Conservation (phyloP, 2,797 vertebrate species). For the Mionectes olivaceus region DNA sequence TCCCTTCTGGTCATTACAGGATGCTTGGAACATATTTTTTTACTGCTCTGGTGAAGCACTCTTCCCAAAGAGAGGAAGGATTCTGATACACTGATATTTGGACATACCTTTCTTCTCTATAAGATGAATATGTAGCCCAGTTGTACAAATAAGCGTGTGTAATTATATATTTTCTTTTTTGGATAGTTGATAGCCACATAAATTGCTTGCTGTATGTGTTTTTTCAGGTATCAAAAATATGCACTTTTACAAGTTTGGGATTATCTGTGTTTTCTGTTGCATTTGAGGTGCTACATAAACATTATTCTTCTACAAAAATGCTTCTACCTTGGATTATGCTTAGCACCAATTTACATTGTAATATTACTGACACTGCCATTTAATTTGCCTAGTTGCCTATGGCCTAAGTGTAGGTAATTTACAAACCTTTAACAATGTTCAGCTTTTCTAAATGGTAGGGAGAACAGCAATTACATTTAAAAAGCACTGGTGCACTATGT, state of each 20-base stretch:
- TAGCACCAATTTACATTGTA: conserved; percentile 73
- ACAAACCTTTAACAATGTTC: conserved; percentile 81
- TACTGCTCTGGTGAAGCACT: neutral
- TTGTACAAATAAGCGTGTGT: neutral
- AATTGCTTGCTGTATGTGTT: neutral
- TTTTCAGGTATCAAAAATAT: neutral
- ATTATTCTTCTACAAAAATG: conserved; percentile 66
- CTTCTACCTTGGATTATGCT: conserved; percentile 70
- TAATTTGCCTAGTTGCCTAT: conserved; percentile 80
- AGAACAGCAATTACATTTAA: conserved; percentile 83
- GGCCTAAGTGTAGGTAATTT: conserved; percentile 84
- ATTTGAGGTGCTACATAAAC: conserved; percentile 34
- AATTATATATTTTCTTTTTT: neutral
- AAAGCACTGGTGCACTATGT: conserved; percentile 78
- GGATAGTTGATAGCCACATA: neutral
- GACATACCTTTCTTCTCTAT: neutral
- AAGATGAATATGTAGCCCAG: neutral
- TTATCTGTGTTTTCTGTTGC: neutral
- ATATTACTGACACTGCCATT: conserved; percentile 77
- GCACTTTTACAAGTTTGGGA: neutral
- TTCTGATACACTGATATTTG: neutral
- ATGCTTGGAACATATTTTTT: neutral
- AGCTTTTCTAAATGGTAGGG: conserved; percentile 80
- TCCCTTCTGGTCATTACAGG: neutral
- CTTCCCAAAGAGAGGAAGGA: neutral